Evolutionary conservation across 37 sponge, comb jelly and placozoan species (phyloP), one percentile per base, ranked within the genome.

Genomic region (Spongilla lacustris): DNA sequence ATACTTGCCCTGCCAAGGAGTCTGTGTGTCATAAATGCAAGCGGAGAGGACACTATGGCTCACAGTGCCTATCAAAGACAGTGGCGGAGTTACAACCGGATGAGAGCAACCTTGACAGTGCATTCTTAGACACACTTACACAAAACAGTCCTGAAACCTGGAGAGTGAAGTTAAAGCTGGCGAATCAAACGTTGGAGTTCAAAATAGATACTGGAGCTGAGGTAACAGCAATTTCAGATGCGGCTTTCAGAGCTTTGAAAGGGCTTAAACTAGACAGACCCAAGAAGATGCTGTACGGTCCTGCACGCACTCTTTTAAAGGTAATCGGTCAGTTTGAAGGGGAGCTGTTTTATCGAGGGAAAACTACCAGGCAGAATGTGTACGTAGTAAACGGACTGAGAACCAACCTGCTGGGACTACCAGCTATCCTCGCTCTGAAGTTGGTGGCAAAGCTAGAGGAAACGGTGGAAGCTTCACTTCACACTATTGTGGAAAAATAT

Each of bases 1-100:
- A 85, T 23, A 4, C n/a, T 9, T 85, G 86, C 48, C 86, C 86
- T 30, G 86, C 78, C 71, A 77, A 70, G 78, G 86, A 85, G n/a
- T 78, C 79, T 28, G 48, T 50, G 27, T 85, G 86, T 41, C 71
- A 69, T 50, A 78, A 69, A 24, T 85, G 79, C 71, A 77, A 85
- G 28, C 77, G 68, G 68, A 67, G 41, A 68, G 86, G 86, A 24
- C 79, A 85, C 71, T 85, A 35, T 35, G 25, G 46, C 17, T 10
- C 78, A 29, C 74, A 49, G 73, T 85, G 86, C 71, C 50, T 85
- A 22, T 67, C 84, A 5, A 71, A 83, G 73, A 49, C 83, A 26
- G 83, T 83, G 4, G 80, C 67, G 14, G 21, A 26, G 67, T 29
- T 73, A 21, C 21, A 35, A 35, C 25, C 36, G 26, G 26, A 35